Evolutionary conservation across 2,888 invertebrate genomes (phyloP).

Genomic region (Drosophila putrida): DNA sequence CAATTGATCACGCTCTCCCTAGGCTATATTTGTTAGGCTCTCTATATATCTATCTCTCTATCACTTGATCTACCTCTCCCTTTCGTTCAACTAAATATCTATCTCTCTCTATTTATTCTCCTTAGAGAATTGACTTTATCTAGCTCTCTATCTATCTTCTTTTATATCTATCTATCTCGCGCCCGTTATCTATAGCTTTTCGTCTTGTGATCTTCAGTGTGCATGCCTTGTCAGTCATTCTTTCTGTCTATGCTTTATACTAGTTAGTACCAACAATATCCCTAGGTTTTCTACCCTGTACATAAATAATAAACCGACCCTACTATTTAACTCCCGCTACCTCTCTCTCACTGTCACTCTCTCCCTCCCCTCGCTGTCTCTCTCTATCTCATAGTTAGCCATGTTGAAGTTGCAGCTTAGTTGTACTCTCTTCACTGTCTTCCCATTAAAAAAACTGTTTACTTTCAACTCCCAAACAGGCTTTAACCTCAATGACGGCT

Average conservation of each 20-base stretch:
- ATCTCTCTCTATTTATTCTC: not conserved
- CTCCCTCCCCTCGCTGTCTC: conserved; percentile 15
- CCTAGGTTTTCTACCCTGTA: conserved; percentile 18
- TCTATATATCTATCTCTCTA: not conserved
- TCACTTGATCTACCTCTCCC: not conserved
- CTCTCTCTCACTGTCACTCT: conserved; percentile 14
- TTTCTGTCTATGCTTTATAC: conserved; percentile 5
- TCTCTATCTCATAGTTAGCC: conserved; percentile 54
- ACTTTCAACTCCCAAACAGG: conserved; percentile 64
- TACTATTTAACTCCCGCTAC: conserved; percentile 8
- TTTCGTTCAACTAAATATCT: not conserved
- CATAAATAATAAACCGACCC: conserved; percentile 23
- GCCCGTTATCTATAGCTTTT: conserved; percentile 17
- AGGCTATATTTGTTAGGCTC: not conserved
- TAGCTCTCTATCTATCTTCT: not conserved
- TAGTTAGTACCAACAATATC: not conserved
- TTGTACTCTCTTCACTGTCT: not conserved
- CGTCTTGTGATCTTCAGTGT: conserved; percentile 35
- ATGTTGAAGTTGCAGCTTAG: conserved; percentile 50
- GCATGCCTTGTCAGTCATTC: conserved; percentile 51
- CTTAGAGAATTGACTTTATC: not conserved
- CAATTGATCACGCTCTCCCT: not conserved
- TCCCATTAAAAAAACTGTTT: conserved; percentile 9
- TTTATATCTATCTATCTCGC: not conserved
- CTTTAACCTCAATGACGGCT: conserved; percentile 88